phyloP scores from a whole-genome alignment of 2,113 vertebrate genomes.

The Cinclus mexicanus region DNA sequence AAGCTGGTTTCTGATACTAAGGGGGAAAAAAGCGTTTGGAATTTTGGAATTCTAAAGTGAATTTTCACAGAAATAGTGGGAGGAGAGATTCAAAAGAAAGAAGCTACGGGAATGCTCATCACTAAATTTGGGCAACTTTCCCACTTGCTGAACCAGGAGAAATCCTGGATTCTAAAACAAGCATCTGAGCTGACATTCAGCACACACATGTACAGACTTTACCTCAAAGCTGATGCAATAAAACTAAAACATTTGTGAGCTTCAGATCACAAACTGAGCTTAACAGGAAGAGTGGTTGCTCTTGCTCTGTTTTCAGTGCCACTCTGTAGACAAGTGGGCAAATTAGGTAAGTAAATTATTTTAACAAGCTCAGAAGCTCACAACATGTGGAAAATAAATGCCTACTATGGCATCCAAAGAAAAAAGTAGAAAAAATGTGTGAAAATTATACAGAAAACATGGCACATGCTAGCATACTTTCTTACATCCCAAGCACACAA shows the following conservation, averaged over 20 bases:
- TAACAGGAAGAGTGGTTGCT: conserved; percentile 56
- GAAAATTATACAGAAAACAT: background rate
- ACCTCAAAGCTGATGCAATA: conserved; percentile 23
- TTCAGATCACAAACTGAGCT: background rate
- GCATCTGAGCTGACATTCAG: background rate
- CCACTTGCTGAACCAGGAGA: background rate
- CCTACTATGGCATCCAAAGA: background rate
- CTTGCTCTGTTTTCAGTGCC: background rate
- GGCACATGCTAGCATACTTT: background rate
- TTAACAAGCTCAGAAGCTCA: background rate
- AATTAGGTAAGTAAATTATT: background rate
- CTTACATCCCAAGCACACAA: background rate
- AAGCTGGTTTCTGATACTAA: background rate
- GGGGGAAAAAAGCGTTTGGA: background rate
- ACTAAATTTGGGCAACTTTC: background rate
- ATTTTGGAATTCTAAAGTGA: background rate
- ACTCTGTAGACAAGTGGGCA: background rate
- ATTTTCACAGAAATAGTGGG: background rate
- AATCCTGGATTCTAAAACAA: background rate
- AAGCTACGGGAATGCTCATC: background rate
- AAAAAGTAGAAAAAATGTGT: background rate
- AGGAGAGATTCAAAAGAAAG: background rate
- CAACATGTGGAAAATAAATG: background rate
- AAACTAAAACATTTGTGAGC: conserved; percentile 20
- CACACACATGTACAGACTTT: background rate